Base-by-base conservation (phyloP, 2,113 vertebrate species). In the Entomyzon cyanotis region DNA sequence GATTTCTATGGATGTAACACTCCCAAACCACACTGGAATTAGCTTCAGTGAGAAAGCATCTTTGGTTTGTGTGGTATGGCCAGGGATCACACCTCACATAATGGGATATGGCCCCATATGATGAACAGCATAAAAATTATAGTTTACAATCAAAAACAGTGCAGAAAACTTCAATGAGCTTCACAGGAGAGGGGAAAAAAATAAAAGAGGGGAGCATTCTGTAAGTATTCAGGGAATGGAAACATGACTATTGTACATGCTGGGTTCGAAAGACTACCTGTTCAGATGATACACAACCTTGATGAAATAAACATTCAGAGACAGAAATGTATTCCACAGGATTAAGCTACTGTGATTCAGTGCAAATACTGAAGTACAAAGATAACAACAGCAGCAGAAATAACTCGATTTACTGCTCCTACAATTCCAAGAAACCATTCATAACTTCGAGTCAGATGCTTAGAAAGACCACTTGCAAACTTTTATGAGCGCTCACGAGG, bases 341-440 rank as follows among this genome's bases (percentile, higher is more conserved):
- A 82, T 27, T 35, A 62, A 78, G 33, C 37, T 71, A 14, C 9
- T 35, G 78, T 37, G 42, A 58, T 65, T 63, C 85, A 7, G 13
- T 5, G 4, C 68, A 55, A 74, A 46, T 33, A 39, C 0, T 42
- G 33, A 70, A 62, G 37, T 33, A 60, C 69, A 60, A 70, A 92
- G 68, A 67, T 84, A 90, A 58, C 59, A 63, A 55, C 56, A 59
- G 13, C 37, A 76, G 83, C 86, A 90, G 52, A 90, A 92, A 92
- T 59, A 77, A 80, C 42, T 24, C 39, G 14, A 67, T 84, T 90
- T 86, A 74, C 59, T 49, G 80, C 64, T 73, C 46, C 90, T 41
- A 27, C 68, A 42, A 7, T 62, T 73, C 59, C 71, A 58, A 84
- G 52, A 47, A 81, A 19, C 60, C 87, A 75, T 82, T 84, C 74